A percentile compares a stretch with the other conserved stretches of the same genome.
Conservation (phyloP, 2,888 invertebrate genomes). For the Polyommatus icarus region DNA sequence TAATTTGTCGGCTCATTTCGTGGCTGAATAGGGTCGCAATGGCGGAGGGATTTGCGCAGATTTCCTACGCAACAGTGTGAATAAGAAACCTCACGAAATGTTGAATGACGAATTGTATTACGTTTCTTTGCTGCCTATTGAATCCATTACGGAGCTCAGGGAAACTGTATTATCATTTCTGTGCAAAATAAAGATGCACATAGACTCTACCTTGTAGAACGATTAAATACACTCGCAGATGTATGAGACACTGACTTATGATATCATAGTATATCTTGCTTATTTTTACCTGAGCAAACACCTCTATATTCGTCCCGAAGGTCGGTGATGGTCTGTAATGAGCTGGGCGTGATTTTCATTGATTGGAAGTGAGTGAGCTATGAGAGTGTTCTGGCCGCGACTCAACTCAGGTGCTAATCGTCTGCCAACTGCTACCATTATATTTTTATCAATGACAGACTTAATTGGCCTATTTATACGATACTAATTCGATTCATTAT, state of each 20-base stretch:
- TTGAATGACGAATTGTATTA: neutral
- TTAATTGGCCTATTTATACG: slow-evolving; percentile 22
- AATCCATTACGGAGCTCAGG: neutral
- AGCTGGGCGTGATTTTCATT: slow-evolving; percentile 17
- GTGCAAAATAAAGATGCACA: neutral
- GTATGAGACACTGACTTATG: neutral
- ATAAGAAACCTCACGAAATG: neutral
- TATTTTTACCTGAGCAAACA: neutral
- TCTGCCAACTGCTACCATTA: slow-evolving; percentile 27
- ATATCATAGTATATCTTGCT: neutral
- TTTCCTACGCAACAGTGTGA: neutral
- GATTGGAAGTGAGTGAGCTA: slow-evolving; percentile 16
- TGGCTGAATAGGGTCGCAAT: neutral
- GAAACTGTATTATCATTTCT: neutral
- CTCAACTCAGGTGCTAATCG: slow-evolving; percentile 22
- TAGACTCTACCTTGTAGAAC: too few relatives aligned
- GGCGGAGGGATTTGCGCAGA: neutral
- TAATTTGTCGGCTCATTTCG: neutral
- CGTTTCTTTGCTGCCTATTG: neutral
- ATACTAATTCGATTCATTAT: neutral
- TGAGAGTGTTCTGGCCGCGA: slow-evolving; percentile 7
- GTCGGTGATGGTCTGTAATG: slow-evolving; percentile 4
- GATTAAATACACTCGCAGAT: too few relatives aligned
- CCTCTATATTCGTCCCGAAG: neutral
- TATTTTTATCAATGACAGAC: slow-evolving; percentile 27